phyloP scores from a whole-genome alignment of 2,113 vertebrate genomes.

The Euleptes europaea region DNA sequence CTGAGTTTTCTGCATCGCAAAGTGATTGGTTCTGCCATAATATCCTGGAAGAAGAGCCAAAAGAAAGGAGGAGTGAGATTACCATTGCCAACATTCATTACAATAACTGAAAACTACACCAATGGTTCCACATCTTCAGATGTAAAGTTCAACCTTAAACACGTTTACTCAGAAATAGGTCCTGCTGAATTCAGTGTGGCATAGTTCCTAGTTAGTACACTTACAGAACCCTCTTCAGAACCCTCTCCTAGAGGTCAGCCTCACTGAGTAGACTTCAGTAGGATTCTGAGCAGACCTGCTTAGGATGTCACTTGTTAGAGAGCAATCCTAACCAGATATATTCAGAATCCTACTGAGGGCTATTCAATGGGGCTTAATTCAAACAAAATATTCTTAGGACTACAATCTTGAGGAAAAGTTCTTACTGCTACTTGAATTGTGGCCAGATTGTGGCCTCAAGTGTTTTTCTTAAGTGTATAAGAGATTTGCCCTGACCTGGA shows the following conservation, averaged over 20 bases:
- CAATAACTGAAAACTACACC: not conserved
- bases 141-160: not conserved
- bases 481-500: too few species aligned
- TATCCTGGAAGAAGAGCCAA: constrained; percentile 73
- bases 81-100: not conserved
- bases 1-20: constrained; percentile 93
- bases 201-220: too few species aligned
- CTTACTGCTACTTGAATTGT: not conserved
- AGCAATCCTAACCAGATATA: too few species aligned
- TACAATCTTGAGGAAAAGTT: not conserved
- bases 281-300: too few species aligned
- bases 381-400: not conserved
- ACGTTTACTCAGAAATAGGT: not conserved
- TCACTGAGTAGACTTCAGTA: too few species aligned
- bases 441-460: not conserved
- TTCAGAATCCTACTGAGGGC: too few species aligned
- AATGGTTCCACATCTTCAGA: not conserved
- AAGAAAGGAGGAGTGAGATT: not conserved
- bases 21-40: constrained; percentile 78
- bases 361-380: not conserved
- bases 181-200: not conserved
- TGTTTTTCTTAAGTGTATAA: not conserved
- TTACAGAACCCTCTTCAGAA: too few species aligned
- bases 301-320: too few species aligned
- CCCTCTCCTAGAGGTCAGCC: too few species aligned